phyloP scores from a whole-genome alignment of 2,113 vertebrate species.

The Arenaria interpres region DNA sequence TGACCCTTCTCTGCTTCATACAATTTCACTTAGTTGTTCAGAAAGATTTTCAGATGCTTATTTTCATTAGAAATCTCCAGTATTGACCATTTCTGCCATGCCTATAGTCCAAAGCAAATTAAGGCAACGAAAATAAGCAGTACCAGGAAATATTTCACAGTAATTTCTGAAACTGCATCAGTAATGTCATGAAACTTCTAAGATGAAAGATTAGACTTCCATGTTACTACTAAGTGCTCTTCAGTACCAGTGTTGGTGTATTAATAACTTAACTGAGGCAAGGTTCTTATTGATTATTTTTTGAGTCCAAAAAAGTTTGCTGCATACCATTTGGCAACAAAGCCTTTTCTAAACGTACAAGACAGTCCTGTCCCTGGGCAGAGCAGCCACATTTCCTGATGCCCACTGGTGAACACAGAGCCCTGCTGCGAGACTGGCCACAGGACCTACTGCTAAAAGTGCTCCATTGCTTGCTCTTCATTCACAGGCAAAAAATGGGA shows the following conservation, averaged over 20 bases:
- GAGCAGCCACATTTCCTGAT: rapidly evolving
- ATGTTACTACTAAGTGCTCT: neutral
- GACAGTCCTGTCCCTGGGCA: neutral
- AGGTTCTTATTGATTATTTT: neutral
- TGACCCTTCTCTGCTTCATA: neutral
- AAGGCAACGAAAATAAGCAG: neutral
- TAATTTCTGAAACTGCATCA: neutral
- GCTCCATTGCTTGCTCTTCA: rapidly evolving
- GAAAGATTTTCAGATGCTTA: neutral
- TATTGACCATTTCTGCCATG: neutral
- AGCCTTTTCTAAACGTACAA: neutral
- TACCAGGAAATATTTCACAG: neutral
- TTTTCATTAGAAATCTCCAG: neutral
- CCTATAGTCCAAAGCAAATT: neutral
- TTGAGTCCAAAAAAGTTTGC: neutral
- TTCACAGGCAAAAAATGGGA: neutral
- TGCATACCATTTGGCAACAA: rapidly evolving
- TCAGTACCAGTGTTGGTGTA: neutral
- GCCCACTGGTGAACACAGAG: too few species aligned
- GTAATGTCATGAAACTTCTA: neutral
- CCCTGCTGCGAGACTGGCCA: neutral
- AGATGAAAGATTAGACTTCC: neutral
- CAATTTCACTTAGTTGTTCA: neutral
- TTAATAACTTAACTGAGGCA: neutral
- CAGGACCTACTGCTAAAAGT: neutral